Evolutionary conservation across 2,888 invertebrate species (phyloP).

Genomic region (Lasioglossum figueresi): DNA sequence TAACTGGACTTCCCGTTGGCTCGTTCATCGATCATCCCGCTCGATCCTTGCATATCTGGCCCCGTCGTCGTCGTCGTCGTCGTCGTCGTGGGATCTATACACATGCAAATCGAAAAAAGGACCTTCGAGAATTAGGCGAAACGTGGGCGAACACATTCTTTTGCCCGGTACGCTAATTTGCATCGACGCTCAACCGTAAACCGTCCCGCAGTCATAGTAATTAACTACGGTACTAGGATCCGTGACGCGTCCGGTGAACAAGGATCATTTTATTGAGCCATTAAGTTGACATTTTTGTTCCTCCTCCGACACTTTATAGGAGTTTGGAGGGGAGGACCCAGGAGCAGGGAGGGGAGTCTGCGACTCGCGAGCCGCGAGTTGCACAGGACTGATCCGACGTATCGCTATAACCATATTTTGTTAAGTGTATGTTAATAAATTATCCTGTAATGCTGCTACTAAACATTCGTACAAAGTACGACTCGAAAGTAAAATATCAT

Average conservation of each 20-base stretch:
- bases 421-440: too few relatives aligned
- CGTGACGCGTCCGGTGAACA: not conserved
- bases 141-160: conserved; percentile 21
- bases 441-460: too few relatives aligned
- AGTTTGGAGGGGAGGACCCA: too few relatives aligned
- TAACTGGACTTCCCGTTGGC: conserved; percentile 72
- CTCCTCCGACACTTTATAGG: too few relatives aligned
- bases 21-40: conserved; percentile 19
- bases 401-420: too few relatives aligned
- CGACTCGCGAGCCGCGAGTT: too few relatives aligned
- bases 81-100: not conserved
- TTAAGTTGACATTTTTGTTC: not conserved
- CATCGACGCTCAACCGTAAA: not conserved
- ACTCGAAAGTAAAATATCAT: too few relatives aligned
- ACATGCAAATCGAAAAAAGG: not conserved
- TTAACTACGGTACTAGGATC: not conserved
- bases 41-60: conserved; percentile 20
- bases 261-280: not conserved
- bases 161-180: not conserved
- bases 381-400: too few relatives aligned
- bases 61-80: not conserved
- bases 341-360: too few relatives aligned
- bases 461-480: too few relatives aligned
- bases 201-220: not conserved
- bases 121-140: conserved; percentile 22